A percentile compares a stretch with the other conserved stretches of the same genome.
phyloP scores from a whole-genome alignment of 2,888 invertebrate genomes.

The Euzophera pinguis region DNA sequence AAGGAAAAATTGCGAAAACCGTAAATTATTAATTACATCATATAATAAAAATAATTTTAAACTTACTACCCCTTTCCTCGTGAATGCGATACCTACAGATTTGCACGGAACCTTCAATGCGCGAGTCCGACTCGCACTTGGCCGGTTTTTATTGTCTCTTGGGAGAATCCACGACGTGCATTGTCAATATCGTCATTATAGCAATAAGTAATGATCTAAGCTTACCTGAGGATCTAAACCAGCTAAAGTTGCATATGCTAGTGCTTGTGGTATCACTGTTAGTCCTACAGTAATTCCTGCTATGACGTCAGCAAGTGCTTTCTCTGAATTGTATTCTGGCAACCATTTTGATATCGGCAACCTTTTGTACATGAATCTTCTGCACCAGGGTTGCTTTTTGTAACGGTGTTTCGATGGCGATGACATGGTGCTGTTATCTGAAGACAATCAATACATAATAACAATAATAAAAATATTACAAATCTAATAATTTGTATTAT shows the following conservation, averaged over 20 bases:
- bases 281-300: slow-evolving; percentile 96
- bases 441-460: too few relatives aligned
- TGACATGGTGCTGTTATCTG: slow-evolving; percentile 41
- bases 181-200: too few relatives aligned
- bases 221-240: slow-evolving; percentile 90
- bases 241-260: slow-evolving; percentile 95
- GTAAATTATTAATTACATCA: too few relatives aligned
- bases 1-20: too few relatives aligned
- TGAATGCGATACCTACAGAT: too few relatives aligned
- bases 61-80: too few relatives aligned
- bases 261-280: slow-evolving; percentile 94
- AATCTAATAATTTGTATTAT: background rate
- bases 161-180: too few relatives aligned
- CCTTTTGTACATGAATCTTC: slow-evolving; percentile 65
- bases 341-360: slow-evolving; percentile 87
- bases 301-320: slow-evolving; percentile 90
- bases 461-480: background rate
- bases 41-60: too few relatives aligned
- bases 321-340: slow-evolving; percentile 86
- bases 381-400: slow-evolving; percentile 60
- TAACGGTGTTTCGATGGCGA: slow-evolving; percentile 67
- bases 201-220: too few relatives aligned
- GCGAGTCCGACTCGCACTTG: too few relatives aligned
- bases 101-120: too few relatives aligned
- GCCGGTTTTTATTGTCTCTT: too few relatives aligned